A percentile compares a stretch with the other conserved stretches of the same genome.
Evolutionary conservation across 2,888 invertebrate genomes (phyloP).

Genomic region (Cabera pusaria): DNA sequence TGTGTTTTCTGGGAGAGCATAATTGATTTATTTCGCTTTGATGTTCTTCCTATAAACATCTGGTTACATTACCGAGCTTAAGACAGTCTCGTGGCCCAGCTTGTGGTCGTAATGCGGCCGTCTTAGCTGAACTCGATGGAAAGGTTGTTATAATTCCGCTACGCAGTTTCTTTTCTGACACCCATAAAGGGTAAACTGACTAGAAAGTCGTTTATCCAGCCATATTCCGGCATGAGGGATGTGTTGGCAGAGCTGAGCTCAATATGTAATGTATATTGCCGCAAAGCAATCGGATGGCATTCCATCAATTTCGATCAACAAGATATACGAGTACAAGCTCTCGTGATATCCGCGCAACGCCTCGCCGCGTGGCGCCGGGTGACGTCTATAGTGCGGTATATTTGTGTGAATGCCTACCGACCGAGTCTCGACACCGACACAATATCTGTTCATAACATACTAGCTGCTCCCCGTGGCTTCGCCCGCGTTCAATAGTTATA

Average conservation of each 20-base stretch:
- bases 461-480: too few relatives aligned
- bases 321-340: constrained; percentile 20
- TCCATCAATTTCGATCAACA: constrained; percentile 30
- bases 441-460: too few relatives aligned
- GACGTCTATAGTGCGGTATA: too few relatives aligned
- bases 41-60: constrained; percentile 16
- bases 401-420: too few relatives aligned
- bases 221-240: constrained; percentile 8
- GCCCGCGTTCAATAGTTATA: too few relatives aligned
- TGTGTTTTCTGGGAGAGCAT: constrained; percentile 18
- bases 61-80: constrained; percentile 1
- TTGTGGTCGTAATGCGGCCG: too few relatives aligned
- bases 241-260: constrained; percentile 7
- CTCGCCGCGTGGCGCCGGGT: too few relatives aligned
- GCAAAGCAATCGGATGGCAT: constrained; percentile 24
- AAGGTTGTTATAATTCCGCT: constrained; percentile 1
- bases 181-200: background rate
- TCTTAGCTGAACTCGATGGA: too few relatives aligned
- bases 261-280: constrained; percentile 14
- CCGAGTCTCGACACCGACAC: too few relatives aligned
- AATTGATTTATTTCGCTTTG: constrained; percentile 25
- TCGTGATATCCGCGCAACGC: constrained; percentile 10
- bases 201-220: constrained; percentile 3
- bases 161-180: background rate
- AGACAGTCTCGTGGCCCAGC: too few relatives aligned